phyloP scores from a whole-genome alignment of 2,113 vertebrate species.

The Hemicordylus capensis region DNA sequence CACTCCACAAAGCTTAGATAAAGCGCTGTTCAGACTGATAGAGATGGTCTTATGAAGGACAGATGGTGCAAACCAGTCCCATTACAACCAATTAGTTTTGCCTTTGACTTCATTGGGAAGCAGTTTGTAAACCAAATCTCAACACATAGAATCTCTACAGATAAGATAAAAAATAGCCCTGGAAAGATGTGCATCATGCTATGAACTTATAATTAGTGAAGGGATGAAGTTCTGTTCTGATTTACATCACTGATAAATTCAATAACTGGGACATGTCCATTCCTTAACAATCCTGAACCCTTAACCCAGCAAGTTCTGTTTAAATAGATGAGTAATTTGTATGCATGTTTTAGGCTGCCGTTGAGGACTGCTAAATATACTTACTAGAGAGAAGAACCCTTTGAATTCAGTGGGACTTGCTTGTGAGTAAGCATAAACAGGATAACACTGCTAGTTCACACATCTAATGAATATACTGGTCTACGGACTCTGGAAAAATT shows the following conservation, averaged over 20 bases:
- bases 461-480: neutral
- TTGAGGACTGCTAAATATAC: neutral
- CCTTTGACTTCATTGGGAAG: neutral
- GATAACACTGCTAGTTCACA: neutral
- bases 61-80: neutral
- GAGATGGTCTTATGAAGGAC: neutral
- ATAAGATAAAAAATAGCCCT: neutral
- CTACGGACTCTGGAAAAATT: neutral
- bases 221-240: neutral
- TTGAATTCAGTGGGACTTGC: neutral
- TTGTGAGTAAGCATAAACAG: neutral
- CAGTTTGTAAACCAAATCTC: neutral
- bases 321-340: constrained; percentile 12
- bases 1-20: neutral
- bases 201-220: neutral
- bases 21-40: constrained; percentile 2
- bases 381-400: neutral
- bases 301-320: neutral
- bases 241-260: neutral
- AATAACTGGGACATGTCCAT: neutral
- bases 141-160: neutral
- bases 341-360: neutral
- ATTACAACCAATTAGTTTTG: neutral
- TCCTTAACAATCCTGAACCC: neutral
- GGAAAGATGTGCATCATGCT: neutral